Percentiles rank a stretch among this genome's conserved stretches.
phyloP scores from a whole-genome alignment of 37 sponge, comb jelly and placozoan species.

The Ephydatia muelleri region DNA sequence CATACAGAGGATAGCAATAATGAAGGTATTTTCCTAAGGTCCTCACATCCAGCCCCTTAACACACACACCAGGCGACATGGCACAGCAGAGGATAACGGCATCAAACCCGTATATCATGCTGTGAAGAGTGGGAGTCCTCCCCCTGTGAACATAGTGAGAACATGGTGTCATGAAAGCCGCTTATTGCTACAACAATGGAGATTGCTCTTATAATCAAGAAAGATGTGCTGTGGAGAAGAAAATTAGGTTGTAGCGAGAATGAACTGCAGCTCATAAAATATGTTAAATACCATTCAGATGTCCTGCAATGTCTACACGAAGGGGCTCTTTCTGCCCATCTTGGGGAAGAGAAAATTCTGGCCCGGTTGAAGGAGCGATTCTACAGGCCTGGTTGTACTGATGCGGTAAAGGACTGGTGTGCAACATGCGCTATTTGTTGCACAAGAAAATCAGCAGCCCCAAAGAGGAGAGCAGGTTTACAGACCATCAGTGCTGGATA shows the following conservation, averaged over 20 bases:
- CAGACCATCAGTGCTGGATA: background rate
- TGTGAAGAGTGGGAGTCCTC: background rate
- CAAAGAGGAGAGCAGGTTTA: background rate
- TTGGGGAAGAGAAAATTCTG: constrained; percentile 7
- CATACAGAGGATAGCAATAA: background rate
- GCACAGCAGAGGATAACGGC: background rate
- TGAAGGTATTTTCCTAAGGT: background rate
- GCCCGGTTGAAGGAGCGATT: background rate
- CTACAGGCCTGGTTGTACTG: constrained; percentile 7
- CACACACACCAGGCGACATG: background rate
- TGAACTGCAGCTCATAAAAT: no score
- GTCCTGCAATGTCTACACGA: background rate
- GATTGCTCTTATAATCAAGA: background rate
- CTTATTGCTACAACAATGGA: background rate
- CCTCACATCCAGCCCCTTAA: background rate
- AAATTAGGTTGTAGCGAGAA: no score
- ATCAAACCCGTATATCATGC: background rate
- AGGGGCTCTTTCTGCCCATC: background rate
- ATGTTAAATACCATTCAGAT: no score
- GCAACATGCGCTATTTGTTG: background rate
- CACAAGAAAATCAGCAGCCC: background rate
- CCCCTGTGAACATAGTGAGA: background rate
- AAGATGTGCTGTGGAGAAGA: background rate
- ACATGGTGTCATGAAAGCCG: background rate
- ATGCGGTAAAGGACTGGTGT: constrained; percentile 1